A percentile compares a stretch with the other conserved stretches of the same genome.
Conservation (phyloP, 2,797 vertebrate genomes). For the Phoxinus dragarum region DNA sequence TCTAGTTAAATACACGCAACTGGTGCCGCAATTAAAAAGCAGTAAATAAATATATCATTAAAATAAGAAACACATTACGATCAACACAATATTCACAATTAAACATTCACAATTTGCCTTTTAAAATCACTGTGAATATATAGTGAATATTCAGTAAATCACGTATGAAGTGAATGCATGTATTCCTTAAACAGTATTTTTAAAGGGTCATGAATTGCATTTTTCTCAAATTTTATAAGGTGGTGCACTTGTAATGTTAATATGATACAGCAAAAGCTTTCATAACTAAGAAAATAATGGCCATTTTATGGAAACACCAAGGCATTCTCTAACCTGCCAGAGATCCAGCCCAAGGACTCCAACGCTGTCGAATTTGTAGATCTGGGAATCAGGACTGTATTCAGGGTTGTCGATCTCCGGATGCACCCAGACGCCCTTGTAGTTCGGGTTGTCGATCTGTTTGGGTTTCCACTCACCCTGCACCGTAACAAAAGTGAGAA, state of each 20-base stretch:
- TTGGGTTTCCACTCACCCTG: conserved; percentile 84
- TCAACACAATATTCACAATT: neutral
- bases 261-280: neutral
- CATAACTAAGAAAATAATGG: neutral
- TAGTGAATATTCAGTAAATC: neutral
- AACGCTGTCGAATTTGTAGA: conserved; percentile 81
- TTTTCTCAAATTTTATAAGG: neutral
- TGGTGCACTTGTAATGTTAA: neutral
- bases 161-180: neutral
- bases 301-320: neutral
- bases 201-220: neutral
- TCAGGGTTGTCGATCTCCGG: conserved; percentile 87
- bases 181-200: neutral
- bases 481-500: conserved; percentile 11
- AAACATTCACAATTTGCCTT: neutral
- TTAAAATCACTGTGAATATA: neutral
- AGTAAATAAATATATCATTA: neutral
- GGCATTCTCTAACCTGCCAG: conserved; percentile 77
- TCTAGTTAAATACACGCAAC: neutral
- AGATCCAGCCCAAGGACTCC: conserved; percentile 82
- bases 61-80: no score
- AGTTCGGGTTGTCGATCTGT: conserved; percentile 83
- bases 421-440: conserved; percentile 83
- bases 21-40: neutral
- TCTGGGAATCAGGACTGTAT: conserved; percentile 75